Conservation (phyloP, 2,113 vertebrate genomes). For the Aleadryas rufinucha region DNA sequence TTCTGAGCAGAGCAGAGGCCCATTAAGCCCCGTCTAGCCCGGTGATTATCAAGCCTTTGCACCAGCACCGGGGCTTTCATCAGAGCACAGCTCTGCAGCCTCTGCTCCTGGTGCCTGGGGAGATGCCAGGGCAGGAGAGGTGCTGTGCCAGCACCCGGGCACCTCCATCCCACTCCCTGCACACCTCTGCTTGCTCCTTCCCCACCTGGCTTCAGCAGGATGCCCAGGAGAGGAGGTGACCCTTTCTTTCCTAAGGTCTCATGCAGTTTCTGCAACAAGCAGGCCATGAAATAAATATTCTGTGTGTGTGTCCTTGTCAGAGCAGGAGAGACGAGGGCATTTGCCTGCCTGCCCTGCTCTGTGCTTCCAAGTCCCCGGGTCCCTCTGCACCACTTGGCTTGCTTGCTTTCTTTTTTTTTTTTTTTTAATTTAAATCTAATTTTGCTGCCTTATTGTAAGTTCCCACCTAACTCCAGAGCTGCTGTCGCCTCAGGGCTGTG, state of each 20-base stretch:
- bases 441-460: background rate
- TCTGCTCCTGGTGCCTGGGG: background rate
- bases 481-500: background rate
- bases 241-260: background rate
- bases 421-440: constrained; percentile 19
- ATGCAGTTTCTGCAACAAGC: background rate
- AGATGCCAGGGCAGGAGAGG: background rate
- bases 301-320: background rate
- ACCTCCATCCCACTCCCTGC: background rate
- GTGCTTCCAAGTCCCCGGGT: background rate
- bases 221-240: background rate
- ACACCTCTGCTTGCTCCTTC: background rate
- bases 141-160: background rate
- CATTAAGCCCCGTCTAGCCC: background rate
- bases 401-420: background rate
- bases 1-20: background rate
- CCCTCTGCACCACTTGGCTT: background rate
- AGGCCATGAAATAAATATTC: background rate
- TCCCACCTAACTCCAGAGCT: background rate
- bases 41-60: background rate
- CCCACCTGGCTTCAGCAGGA: background rate
- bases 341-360: background rate
- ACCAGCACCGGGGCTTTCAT: background rate
- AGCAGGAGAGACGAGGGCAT: background rate
- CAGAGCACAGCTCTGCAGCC: background rate